phyloP scores from a whole-genome alignment of 2,888 invertebrate genomes.

The Dione vanillae region DNA sequence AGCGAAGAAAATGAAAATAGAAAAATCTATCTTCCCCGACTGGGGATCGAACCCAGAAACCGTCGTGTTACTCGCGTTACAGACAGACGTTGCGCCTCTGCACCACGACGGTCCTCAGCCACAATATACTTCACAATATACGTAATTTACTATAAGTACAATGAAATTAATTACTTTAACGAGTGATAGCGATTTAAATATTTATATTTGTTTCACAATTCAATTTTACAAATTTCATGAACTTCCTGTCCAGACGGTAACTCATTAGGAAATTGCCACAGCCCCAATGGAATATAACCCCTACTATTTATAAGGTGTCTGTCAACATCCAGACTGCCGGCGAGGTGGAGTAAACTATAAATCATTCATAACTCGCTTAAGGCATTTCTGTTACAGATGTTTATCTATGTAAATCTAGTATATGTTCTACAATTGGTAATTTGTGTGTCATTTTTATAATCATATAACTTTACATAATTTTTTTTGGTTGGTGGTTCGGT shows the following conservation, averaged over 20 bases:
- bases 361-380: slow-evolving; percentile 22
- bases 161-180: slow-evolving; percentile 8
- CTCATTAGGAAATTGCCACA: slow-evolving; percentile 23
- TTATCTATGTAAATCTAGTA: not conserved
- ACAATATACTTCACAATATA: not conserved
- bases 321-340: slow-evolving; percentile 19
- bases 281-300: slow-evolving; percentile 13
- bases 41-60: too few relatives aligned
- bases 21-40: too few relatives aligned
- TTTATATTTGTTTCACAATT: not conserved
- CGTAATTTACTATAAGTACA: not conserved
- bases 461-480: too few relatives aligned
- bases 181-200: not conserved
- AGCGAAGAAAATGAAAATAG: too few relatives aligned
- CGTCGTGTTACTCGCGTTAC: too few relatives aligned
- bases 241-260: slow-evolving; percentile 26
- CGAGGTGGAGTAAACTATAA: slow-evolving; percentile 14
- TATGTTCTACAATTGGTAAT: not conserved
- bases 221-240: slow-evolving; percentile 6
- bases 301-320: slow-evolving; percentile 23
- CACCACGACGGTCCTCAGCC: too few relatives aligned
- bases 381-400: not conserved
- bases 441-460: too few relatives aligned
- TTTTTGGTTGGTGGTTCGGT: too few relatives aligned
- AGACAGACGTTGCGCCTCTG: too few relatives aligned